Percentiles rank a stretch among this genome's conserved stretches.
These are phyloP conservation scores for Lathronympha strigana DNA, from an alignment of 2,888 invertebrate species.

Conservation along the genomic window DNA sequence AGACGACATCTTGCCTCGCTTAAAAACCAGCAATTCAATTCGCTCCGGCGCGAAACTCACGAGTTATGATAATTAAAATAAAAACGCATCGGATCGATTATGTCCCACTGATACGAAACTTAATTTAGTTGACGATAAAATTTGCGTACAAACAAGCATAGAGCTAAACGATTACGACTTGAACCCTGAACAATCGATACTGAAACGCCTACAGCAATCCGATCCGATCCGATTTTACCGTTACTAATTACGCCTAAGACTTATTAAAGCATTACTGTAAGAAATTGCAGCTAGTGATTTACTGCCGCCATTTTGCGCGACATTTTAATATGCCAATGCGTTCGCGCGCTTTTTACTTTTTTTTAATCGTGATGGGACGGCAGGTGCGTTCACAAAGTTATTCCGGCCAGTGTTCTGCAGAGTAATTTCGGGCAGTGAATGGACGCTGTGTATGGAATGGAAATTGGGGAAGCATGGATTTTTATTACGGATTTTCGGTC, in stretches of 20 bases:
- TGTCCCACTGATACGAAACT: slow-evolving; percentile 52
- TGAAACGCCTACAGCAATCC: slow-evolving; percentile 50
- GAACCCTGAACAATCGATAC: slow-evolving; percentile 55
- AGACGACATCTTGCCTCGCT: slow-evolving; percentile 49
- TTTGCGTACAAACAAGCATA: slow-evolving; percentile 52
- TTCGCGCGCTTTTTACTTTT: slow-evolving; percentile 64
- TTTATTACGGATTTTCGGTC: slow-evolving; percentile 50
- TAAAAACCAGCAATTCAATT: slow-evolving; percentile 34
- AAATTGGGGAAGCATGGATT: slow-evolving; percentile 62
- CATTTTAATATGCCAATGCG: slow-evolving; percentile 77
- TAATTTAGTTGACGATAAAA: slow-evolving; percentile 53
- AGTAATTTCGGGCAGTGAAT: slow-evolving; percentile 69
- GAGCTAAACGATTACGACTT: slow-evolving; percentile 48
- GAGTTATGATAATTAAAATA: slow-evolving; percentile 45
- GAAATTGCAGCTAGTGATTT: slow-evolving; percentile 79
- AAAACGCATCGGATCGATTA: slow-evolving; percentile 66
- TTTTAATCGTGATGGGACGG: slow-evolving; percentile 69
- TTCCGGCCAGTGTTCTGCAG: slow-evolving; percentile 59
- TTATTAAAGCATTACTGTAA: slow-evolving; percentile 73
- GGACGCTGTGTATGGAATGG: slow-evolving; percentile 61
- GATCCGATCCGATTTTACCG: slow-evolving; percentile 66
- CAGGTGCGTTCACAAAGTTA: slow-evolving; percentile 73
- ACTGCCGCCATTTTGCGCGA: slow-evolving; percentile 76
- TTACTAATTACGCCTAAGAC: slow-evolving; percentile 79
- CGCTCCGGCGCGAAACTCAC: slow-evolving; percentile 34